phyloP scores from a whole-genome alignment of 2,888 invertebrate species.

The Ceriagrion tenellum region DNA sequence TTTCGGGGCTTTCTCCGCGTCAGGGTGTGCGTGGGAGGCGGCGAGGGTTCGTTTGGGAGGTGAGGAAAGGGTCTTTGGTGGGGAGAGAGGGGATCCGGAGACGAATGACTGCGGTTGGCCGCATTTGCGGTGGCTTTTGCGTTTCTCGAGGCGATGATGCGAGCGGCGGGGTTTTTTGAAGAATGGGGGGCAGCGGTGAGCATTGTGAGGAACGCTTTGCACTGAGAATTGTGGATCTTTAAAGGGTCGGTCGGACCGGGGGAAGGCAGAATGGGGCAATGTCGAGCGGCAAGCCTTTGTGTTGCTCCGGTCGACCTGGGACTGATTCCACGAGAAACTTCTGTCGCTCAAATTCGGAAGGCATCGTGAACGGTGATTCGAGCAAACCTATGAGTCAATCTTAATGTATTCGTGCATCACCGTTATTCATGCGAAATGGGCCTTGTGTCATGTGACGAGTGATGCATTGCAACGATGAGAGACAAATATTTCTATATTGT shows the following conservation, averaged over 20 bases:
- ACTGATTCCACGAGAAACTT: neutral
- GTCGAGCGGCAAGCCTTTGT: neutral
- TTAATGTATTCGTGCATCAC: too few species aligned
- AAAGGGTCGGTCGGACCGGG: neutral
- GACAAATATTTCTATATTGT: too few species aligned
- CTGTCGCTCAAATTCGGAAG: neutral
- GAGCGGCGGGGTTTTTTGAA: neutral
- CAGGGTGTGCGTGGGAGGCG: too few species aligned
- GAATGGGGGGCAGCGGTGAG: too few species aligned
- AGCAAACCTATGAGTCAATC: too few species aligned
- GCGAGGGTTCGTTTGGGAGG: too few species aligned
- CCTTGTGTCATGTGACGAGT: too few species aligned
- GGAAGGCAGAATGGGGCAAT: neutral
- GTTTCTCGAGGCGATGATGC: neutral
- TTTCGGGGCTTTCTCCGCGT: neutral
- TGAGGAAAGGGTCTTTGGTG: neutral
- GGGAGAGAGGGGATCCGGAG: neutral
- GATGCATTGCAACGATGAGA: too few species aligned
- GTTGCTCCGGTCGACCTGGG: neutral
- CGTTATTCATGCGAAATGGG: too few species aligned
- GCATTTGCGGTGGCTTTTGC: neutral
- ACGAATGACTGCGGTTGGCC: slow-evolving; percentile 1
- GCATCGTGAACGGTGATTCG: neutral
- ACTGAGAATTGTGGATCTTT: neutral
- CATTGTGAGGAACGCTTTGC: neutral